phyloP scores from a whole-genome alignment of 2,797 vertebrate species.

The Spinibarbus caldwelli region DNA sequence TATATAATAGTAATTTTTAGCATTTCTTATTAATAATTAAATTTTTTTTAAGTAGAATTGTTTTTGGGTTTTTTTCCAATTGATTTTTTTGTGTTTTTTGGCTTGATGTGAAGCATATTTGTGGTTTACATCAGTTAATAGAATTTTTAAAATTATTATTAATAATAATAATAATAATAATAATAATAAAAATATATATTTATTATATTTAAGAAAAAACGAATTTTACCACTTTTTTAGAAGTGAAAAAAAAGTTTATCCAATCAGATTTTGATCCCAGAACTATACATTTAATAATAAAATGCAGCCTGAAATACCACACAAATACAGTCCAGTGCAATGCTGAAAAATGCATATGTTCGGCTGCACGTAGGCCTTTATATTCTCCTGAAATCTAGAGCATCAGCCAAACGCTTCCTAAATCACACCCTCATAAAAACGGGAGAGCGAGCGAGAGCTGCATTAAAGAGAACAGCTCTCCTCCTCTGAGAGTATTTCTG shows the following conservation, averaged over 20 bases:
- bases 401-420: background rate
- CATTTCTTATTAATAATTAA: background rate
- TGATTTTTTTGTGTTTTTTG: background rate
- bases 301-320: background rate
- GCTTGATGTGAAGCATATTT: background rate
- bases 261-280: background rate
- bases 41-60: background rate
- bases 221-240: no score
- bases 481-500: conserved; percentile 8
- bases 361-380: no score
- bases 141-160: no score
- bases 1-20: no score
- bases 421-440: background rate
- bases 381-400: background rate
- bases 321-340: background rate
- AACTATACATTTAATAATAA: background rate
- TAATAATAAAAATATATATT: no score
- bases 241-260: no score
- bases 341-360: no score
- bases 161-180: no score
- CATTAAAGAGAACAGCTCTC: conserved; percentile 12
- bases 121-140: no score
- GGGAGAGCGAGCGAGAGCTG: background rate
- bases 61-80: no score
- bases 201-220: no score